These are phyloP conservation scores for Caenorhabditis sp. DNA, from an alignment of 2,888 invertebrate genomes.

Conservation along the genomic window DNA sequence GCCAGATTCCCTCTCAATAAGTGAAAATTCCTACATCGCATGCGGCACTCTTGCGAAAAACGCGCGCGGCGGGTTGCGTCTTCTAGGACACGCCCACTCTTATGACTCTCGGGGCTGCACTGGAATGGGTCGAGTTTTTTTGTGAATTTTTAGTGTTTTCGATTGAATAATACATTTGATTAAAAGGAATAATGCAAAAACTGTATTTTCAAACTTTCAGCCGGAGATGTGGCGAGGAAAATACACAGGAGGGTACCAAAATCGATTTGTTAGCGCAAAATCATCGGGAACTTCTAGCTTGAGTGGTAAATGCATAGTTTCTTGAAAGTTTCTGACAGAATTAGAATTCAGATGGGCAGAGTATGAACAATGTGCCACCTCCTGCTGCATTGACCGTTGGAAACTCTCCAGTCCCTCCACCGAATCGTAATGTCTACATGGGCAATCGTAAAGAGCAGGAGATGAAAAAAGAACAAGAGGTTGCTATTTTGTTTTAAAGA, in stretches of 20 bases:
- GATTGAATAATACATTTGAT: too few species aligned
- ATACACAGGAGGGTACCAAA: constrained; percentile 56
- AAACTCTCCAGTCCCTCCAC: constrained; percentile 62
- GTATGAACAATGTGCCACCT: constrained; percentile 74
- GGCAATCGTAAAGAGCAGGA: constrained; percentile 60
- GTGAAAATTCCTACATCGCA: background rate
- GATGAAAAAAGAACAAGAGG: constrained; percentile 74
- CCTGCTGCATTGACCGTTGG: constrained; percentile 64
- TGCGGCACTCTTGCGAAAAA: constrained; percentile 11
- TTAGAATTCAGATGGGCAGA: constrained; percentile 45
- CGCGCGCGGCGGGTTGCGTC: constrained; percentile 15
- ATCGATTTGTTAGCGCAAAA: constrained; percentile 63
- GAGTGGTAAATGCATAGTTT: constrained; percentile 33
- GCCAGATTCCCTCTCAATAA: background rate
- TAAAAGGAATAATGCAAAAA: background rate
- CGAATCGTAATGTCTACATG: constrained; percentile 44
- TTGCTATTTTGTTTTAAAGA: constrained; percentile 19
- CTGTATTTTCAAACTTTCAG: background rate
- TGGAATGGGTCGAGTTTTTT: background rate
- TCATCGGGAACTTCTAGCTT: constrained; percentile 59
- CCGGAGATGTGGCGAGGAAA: constrained; percentile 84
- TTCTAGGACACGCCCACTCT: background rate
- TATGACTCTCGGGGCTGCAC: background rate
- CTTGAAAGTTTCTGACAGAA: background rate
- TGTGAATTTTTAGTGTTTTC: background rate